These are phyloP conservation scores for Idaea straminata DNA, from an alignment of 2,888 invertebrate species.

Conservation along the genomic window DNA sequence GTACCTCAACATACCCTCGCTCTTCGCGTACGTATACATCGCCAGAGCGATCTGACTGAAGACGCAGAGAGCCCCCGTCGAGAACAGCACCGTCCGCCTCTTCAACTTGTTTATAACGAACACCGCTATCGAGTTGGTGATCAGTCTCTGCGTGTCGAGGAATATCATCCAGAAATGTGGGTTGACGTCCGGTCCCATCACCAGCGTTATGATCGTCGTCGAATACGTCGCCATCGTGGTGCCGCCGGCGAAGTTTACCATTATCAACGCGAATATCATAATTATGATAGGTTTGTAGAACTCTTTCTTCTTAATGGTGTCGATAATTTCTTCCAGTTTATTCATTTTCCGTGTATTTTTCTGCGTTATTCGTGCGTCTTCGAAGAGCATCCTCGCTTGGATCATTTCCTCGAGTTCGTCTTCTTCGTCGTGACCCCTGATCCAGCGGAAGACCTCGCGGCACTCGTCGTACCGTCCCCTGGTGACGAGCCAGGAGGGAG, in stretches of 20 bases:
- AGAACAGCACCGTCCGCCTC: slow-evolving; percentile 79
- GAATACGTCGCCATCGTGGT: slow-evolving; percentile 84
- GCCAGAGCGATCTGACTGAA: slow-evolving; percentile 77
- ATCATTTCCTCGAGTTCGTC: slow-evolving; percentile 63
- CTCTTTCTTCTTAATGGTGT: slow-evolving; percentile 55
- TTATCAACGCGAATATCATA: slow-evolving; percentile 80
- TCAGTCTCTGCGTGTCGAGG: slow-evolving; percentile 80
- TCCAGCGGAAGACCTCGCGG: slow-evolving; percentile 72
- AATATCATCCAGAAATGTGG: slow-evolving; percentile 83
- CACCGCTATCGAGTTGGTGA: slow-evolving; percentile 80
- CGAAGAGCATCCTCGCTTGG: slow-evolving; percentile 40
- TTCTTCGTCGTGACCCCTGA: slow-evolving; percentile 70
- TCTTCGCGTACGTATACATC: slow-evolving; percentile 52
- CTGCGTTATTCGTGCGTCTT: slow-evolving; percentile 35
- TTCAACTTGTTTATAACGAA: slow-evolving; percentile 79
- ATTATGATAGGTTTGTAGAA: slow-evolving; percentile 80
- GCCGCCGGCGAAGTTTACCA: slow-evolving; percentile 83
- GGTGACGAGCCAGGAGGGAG: slow-evolving; percentile 81
- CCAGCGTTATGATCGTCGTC: slow-evolving; percentile 77
- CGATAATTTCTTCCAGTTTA: slow-evolving; percentile 26
- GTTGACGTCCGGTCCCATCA: slow-evolving; percentile 79
- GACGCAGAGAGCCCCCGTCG: slow-evolving; percentile 79
- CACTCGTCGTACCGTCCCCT: slow-evolving; percentile 75
- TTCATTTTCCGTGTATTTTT: slow-evolving; percentile 30
- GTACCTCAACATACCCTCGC: slow-evolving; percentile 38